These are phyloP conservation scores for Phaedon cochleariae DNA, from an alignment of 2,888 invertebrate species.

Conservation along the genomic window DNA sequence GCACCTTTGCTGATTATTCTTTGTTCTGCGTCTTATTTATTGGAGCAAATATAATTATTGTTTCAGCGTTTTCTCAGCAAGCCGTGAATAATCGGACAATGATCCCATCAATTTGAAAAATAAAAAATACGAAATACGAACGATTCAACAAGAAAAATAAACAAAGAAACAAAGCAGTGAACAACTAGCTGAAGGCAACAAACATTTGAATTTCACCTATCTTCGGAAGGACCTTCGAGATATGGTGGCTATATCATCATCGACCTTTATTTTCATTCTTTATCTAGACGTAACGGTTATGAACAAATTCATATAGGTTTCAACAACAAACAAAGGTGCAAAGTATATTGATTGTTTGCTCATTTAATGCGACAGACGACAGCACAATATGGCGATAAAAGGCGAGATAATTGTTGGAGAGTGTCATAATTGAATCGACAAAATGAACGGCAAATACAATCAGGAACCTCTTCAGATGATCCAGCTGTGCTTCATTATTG, in stretches of 20 bases:
- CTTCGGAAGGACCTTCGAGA: no score
- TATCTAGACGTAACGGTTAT: background rate
- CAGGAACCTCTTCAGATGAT: background rate
- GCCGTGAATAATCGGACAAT: background rate
- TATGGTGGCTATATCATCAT: no score
- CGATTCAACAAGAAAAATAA: background rate
- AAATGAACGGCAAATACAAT: background rate
- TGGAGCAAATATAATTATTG: slow-evolving; percentile 15
- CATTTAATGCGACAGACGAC: slow-evolving; percentile 1
- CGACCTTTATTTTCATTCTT: no score
- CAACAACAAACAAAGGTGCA: slow-evolving; percentile 12
- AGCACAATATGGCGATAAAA: slow-evolving; percentile 13
- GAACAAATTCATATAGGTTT: background rate
- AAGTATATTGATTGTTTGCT: slow-evolving; percentile 4
- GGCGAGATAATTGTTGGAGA: background rate
- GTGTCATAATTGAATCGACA: slow-evolving; percentile 5
- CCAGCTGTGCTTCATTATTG: background rate
- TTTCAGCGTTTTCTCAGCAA: background rate
- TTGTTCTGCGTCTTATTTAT: slow-evolving; percentile 15
- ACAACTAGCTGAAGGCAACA: no score
- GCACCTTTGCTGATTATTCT: slow-evolving; percentile 10
- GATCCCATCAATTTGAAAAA: background rate
- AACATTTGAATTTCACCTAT: no score
- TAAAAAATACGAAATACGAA: background rate
- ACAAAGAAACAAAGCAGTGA: background rate